Percentiles rank a stretch among this genome's conserved stretches.
phyloP scores from a whole-genome alignment of 1,140 invertebrate species.

The Chelonus insularis region DNA sequence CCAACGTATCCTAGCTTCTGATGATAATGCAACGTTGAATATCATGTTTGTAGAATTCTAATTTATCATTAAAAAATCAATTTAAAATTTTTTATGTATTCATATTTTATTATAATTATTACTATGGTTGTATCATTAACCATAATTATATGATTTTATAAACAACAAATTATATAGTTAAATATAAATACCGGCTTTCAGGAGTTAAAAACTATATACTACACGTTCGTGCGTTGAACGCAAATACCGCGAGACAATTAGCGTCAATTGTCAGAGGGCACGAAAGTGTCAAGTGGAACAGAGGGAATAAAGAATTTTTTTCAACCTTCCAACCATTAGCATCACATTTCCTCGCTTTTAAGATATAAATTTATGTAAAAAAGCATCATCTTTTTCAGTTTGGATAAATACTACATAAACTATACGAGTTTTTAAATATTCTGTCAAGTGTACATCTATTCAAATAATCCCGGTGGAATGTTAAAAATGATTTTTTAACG shows the following conservation, averaged over 20 bases:
- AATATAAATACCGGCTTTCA: no score
- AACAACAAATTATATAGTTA: no score
- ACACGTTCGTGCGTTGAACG: neutral
- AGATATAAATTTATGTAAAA: neutral
- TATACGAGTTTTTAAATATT: neutral
- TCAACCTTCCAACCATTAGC: neutral
- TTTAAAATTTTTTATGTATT: neutral
- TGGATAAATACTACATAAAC: no score
- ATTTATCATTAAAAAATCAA: neutral
- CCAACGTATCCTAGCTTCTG: neutral
- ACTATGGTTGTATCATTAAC: no score
- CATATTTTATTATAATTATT: neutral
- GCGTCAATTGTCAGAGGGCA: conserved; percentile 26
- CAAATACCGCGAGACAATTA: conserved; percentile 23
- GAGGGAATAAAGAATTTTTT: neutral
- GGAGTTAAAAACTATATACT: no score
- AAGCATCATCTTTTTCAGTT: no score
- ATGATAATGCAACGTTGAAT: neutral
- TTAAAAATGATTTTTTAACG: no score
- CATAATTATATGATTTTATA: no score
- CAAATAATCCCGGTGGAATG: no score
- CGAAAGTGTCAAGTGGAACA: conserved; percentile 12
- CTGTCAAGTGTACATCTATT: no score
- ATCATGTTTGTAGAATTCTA: neutral
- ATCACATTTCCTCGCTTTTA: neutral